Conservation (phyloP, 2,888 invertebrate genomes). For the Cyaniris semiargus region DNA sequence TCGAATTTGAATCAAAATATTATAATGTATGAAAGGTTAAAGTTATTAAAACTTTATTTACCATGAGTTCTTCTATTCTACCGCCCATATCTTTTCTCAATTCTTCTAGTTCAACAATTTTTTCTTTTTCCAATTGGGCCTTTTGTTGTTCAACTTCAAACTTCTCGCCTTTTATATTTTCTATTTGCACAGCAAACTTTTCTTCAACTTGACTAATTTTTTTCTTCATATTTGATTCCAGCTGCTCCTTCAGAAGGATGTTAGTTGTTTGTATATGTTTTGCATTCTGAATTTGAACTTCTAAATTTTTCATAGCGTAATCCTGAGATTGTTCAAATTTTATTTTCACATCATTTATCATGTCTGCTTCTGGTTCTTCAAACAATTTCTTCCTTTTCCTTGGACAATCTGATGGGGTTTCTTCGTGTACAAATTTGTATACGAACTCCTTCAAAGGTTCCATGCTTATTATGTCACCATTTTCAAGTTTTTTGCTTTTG, state of each 20-base stretch:
- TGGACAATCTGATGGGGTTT: conserved; percentile 47
- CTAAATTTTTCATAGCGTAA: conserved; percentile 65
- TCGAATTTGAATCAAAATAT: background rate
- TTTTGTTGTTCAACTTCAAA: conserved; percentile 74
- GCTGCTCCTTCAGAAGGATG: conserved; percentile 65
- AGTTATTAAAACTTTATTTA: conserved; percentile 38
- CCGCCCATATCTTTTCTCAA: conserved; percentile 63
- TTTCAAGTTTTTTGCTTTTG: conserved; percentile 47
- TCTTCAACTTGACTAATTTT: conserved; percentile 69
- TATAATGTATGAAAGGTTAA: background rate
- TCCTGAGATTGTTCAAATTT: conserved; percentile 71
- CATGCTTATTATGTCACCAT: conserved; percentile 62
- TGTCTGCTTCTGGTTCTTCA: conserved; percentile 44
- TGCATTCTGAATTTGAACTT: conserved; percentile 66
- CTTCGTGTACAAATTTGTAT: conserved; percentile 54
- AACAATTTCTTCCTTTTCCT: conserved; percentile 63
- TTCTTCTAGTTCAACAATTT: conserved; percentile 59
- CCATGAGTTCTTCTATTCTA: conserved; percentile 64
- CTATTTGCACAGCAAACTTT: conserved; percentile 67
- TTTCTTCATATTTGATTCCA: conserved; percentile 67
- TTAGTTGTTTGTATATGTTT: conserved; percentile 65
- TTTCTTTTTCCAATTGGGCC: conserved; percentile 63
- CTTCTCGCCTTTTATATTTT: conserved; percentile 68
- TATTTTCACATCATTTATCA: conserved; percentile 62
- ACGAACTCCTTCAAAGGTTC: conserved; percentile 63